Percentiles rank a stretch among this genome's conserved stretches.
Evolutionary conservation across 2,797 vertebrate species (phyloP).

Genomic region (Perodicticus potto): DNA sequence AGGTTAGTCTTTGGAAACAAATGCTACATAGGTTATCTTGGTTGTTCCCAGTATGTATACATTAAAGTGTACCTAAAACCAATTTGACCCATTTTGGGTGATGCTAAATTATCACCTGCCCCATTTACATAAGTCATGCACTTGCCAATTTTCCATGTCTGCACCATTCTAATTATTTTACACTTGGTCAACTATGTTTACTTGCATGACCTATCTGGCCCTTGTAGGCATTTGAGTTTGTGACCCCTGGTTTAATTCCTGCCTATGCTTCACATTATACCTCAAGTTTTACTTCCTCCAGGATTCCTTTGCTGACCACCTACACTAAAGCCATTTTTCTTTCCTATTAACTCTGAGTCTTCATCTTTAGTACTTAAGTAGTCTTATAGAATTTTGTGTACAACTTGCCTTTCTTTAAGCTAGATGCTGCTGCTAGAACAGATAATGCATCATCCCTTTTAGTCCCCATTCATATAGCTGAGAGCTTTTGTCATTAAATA

Average conservation of each 20-base stretch:
- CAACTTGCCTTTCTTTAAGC: background rate
- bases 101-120: background rate
- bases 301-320: background rate
- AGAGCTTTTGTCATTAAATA: background rate
- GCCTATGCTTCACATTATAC: background rate
- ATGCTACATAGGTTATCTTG: background rate
- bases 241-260: background rate
- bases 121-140: background rate
- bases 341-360: background rate
- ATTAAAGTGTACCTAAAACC: too few species aligned
- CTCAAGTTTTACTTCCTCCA: background rate
- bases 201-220: background rate
- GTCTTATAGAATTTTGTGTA: background rate
- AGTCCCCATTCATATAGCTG: background rate
- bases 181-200: background rate
- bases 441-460: background rate
- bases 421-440: background rate
- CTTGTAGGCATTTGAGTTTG: background rate
- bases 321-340: background rate
- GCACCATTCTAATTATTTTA: background rate
- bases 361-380: background rate
- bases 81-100: too few species aligned
- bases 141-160: background rate
- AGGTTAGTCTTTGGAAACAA: background rate
- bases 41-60: background rate